phyloP scores from a whole-genome alignment of 2,113 vertebrate species.

The Nanorana parkeri region DNA sequence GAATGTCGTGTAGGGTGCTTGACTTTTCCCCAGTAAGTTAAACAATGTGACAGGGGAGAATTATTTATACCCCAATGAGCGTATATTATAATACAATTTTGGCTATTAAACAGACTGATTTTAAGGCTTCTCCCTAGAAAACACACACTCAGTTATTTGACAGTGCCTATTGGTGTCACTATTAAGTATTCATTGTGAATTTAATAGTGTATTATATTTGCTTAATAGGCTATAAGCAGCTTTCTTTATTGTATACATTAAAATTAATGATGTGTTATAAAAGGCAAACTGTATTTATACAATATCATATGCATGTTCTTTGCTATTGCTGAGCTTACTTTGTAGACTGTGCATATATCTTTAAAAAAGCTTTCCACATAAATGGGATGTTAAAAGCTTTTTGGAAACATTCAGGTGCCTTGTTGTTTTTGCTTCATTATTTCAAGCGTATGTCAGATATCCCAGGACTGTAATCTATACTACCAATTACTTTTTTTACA shows the following conservation, averaged over 20 bases:
- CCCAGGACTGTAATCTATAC: no score
- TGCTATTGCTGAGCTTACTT: background rate
- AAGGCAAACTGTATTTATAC: background rate
- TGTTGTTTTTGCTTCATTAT: no score
- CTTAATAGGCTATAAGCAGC: background rate
- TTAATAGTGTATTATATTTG: conserved; percentile 14
- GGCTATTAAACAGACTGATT: conserved; percentile 18
- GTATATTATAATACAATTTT: conserved; percentile 32
- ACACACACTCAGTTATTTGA: conserved; percentile 18
- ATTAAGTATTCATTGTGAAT: background rate
- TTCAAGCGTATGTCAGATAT: no score
- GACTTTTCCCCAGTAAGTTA: conserved; percentile 21
- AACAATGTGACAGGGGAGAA: conserved; percentile 39
- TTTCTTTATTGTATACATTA: background rate
- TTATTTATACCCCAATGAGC: conserved; percentile 34
- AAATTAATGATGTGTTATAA: background rate
- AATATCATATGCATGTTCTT: background rate
- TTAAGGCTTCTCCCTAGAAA: background rate
- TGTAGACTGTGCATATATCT: background rate
- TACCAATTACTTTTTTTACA: no score
- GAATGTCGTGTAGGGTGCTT: conserved; percentile 37
- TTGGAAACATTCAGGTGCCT: no score
- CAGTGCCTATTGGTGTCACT: background rate
- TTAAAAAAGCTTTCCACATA: no score
- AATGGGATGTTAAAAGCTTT: no score